phyloP scores from a whole-genome alignment of 2,113 vertebrate genomes.

The Rhinichthys klamathensis region DNA sequence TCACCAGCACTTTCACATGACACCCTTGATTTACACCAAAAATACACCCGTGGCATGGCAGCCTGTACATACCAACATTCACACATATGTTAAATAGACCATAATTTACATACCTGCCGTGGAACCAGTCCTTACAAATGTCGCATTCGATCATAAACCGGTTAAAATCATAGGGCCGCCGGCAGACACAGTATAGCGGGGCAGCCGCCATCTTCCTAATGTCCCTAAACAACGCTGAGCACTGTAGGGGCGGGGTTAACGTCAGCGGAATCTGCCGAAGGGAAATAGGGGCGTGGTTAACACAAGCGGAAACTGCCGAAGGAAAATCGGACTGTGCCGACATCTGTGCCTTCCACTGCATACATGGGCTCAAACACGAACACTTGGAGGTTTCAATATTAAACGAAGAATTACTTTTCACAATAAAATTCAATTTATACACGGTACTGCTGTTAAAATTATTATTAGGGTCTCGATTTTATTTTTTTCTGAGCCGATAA shows the following conservation, averaged over 20 bases:
- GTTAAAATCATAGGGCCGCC: slow-evolving; percentile 93
- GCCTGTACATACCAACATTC: neutral
- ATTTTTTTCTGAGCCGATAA: neutral
- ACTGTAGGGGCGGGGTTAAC: slow-evolving; percentile 56
- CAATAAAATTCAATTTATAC: neutral
- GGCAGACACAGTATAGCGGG: slow-evolving; percentile 96
- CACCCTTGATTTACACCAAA: slow-evolving; percentile 12
- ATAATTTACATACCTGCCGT: slow-evolving; percentile 85
- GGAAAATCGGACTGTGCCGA: slow-evolving; percentile 1
- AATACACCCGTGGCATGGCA: slow-evolving; percentile 21
- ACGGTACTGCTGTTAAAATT: neutral
- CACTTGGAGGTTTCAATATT: neutral
- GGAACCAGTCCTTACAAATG: slow-evolving; percentile 98
- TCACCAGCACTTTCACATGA: slow-evolving; percentile 42
- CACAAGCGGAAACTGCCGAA: slow-evolving; percentile 32
- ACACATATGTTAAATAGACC: slow-evolving; percentile 4
- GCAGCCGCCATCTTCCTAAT: slow-evolving; percentile 87
- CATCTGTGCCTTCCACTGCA: slow-evolving; percentile 1
- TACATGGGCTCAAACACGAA: slow-evolving; percentile 6
- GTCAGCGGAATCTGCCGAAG: slow-evolving; percentile 48
- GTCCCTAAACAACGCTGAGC: slow-evolving; percentile 77
- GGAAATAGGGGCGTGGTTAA: neutral
- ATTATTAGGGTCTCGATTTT: neutral
- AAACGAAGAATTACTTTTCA: neutral
- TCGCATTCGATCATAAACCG: slow-evolving; percentile 99